phyloP scores from a whole-genome alignment of 2,797 vertebrate species.

The Glyptemys insculpta region DNA sequence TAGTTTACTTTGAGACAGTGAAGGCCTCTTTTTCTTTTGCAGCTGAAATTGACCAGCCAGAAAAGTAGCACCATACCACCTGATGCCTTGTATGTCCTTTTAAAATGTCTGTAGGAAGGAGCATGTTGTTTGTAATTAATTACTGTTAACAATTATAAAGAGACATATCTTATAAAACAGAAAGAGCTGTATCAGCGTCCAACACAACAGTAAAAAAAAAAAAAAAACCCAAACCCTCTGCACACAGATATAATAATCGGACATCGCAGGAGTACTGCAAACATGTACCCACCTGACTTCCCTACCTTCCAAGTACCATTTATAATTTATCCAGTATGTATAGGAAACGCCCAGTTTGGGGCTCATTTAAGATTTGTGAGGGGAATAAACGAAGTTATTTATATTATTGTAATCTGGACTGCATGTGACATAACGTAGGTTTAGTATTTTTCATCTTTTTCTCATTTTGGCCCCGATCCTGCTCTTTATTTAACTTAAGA shows the following conservation, averaged over 20 bases:
- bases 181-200: background rate
- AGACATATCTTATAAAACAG: background rate
- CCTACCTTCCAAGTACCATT: background rate
- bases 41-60: background rate
- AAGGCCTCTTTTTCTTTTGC: slow-evolving; percentile 40
- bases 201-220: background rate
- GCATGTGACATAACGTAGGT: background rate
- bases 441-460: background rate
- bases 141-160: background rate
- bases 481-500: background rate
- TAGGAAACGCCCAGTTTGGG: background rate
- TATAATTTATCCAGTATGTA: background rate
- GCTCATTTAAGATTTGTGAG: background rate
- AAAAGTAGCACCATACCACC: background rate
- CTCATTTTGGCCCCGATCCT: background rate
- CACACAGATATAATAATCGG: accelerated
- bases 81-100: background rate
- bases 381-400: background rate
- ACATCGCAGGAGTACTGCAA: background rate
- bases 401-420: background rate
- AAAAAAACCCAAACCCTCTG: background rate
- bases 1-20: background rate
- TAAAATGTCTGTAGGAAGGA: background rate
- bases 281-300: accelerated
- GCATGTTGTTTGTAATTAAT: background rate